Evolutionary conservation across 2,797 vertebrate species (phyloP).

Genomic region (Galaxias olidus): DNA sequence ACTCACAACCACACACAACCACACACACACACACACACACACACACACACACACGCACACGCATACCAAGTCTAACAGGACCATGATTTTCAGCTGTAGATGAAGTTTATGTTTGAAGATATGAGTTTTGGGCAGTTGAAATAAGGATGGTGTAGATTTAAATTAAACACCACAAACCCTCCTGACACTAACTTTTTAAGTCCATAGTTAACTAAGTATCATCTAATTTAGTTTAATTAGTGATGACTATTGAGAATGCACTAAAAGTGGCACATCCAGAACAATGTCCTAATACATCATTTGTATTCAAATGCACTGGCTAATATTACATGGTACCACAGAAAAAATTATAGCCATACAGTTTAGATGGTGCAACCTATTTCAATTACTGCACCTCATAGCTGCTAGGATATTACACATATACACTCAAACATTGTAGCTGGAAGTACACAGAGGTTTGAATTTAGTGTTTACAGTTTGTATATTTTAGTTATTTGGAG

Average conservation of each 20-base stretch:
- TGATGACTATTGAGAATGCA: conserved; percentile 67
- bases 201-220: conserved; percentile 58
- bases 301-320: no score
- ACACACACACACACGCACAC: background rate
- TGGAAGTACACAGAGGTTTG: conserved; percentile 30
- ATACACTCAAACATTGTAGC: no score
- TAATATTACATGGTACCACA: no score
- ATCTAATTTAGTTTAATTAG: conserved; percentile 72
- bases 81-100: background rate
- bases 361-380: no score
- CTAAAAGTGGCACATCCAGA: conserved; percentile 51
- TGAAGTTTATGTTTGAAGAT: conserved; percentile 2
- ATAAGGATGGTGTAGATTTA: no score
- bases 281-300: no score
- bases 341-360: no score
- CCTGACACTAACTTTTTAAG: conserved; percentile 70
- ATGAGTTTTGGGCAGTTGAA: conserved; percentile 45
- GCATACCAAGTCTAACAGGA: background rate
- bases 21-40: conserved; percentile 4
- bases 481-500: conserved; percentile 55
- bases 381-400: no score
- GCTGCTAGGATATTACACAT: no score
- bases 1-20: background rate
- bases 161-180: conserved; percentile 65
- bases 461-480: conserved; percentile 66